These are phyloP conservation scores for Onychorhynchus coronatus DNA, from an alignment of 2,113 vertebrate genomes.

Conservation along the genomic window DNA sequence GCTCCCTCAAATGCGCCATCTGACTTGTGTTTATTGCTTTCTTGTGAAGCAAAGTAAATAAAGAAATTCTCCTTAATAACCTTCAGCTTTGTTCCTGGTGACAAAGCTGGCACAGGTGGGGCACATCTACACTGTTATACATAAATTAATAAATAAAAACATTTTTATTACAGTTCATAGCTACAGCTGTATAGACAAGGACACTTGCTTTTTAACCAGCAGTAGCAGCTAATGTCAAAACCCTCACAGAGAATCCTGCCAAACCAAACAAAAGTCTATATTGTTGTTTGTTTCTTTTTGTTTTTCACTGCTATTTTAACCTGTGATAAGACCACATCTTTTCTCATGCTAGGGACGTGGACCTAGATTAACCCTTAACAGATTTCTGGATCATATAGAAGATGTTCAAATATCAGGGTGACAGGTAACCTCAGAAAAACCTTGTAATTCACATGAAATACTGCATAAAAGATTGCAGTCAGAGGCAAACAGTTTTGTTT, in stretches of 20 bases:
- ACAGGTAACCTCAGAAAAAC: not conserved
- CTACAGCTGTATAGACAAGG: not conserved
- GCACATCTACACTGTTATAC: not conserved
- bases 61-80: not conserved
- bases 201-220: not conserved
- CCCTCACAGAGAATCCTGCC: not conserved
- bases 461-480: not conserved
- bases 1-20: not conserved
- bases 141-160: not conserved
- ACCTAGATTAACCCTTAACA: not conserved
- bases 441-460: not conserved
- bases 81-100: not conserved
- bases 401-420: not conserved
- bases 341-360: not conserved
- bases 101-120: not conserved
- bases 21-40: not conserved
- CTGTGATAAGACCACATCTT: not conserved
- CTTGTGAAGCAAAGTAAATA: not conserved
- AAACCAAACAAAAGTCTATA: not conserved
- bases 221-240: not conserved
- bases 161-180: not conserved
- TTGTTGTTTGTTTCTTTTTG: not conserved
- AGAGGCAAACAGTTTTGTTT: not conserved
- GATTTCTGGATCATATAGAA: not conserved
- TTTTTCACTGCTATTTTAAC: not conserved